A percentile compares a stretch with the other conserved stretches of the same genome.
These are phyloP conservation scores for Pempheris klunzingeri DNA, from an alignment of 2,797 vertebrate species.

Conservation along the genomic window DNA sequence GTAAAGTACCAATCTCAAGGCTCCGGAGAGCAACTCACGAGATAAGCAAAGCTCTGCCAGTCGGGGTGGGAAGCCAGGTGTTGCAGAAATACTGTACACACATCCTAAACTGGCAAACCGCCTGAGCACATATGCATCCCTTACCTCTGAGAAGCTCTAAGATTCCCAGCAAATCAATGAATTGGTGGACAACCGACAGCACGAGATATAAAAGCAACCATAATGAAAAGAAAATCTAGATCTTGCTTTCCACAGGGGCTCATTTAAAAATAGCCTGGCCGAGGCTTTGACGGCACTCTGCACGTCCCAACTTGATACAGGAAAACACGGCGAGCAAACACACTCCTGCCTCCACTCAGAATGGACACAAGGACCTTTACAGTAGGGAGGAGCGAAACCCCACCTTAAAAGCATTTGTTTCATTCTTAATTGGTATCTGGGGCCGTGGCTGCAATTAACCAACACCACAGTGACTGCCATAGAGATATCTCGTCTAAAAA, in stretches of 20 bases:
- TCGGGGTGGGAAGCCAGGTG: slow-evolving; percentile 39
- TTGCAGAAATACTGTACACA: slow-evolving; percentile 47
- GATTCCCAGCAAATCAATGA: slow-evolving; percentile 80
- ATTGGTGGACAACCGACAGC: slow-evolving; percentile 75
- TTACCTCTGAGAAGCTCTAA: slow-evolving; percentile 84
- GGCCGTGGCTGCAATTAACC: slow-evolving; percentile 86
- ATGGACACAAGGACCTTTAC: slow-evolving; percentile 71
- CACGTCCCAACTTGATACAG: slow-evolving; percentile 77
- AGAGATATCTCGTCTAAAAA: slow-evolving; percentile 88
- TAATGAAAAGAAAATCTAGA: slow-evolving; percentile 77
- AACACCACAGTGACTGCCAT: slow-evolving; percentile 84
- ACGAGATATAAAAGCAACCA: slow-evolving; percentile 70
- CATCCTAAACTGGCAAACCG: slow-evolving; percentile 46
- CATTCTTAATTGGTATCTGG: slow-evolving; percentile 90
- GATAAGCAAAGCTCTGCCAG: slow-evolving; percentile 39
- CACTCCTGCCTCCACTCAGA: slow-evolving; percentile 64
- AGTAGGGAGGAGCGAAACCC: slow-evolving; percentile 75
- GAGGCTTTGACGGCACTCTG: slow-evolving; percentile 78
- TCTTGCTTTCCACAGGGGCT: slow-evolving; percentile 79
- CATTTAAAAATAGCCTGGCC: slow-evolving; percentile 83
- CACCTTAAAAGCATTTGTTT: slow-evolving; percentile 88
- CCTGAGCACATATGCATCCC: slow-evolving; percentile 59
- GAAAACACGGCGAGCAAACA: slow-evolving; percentile 71
- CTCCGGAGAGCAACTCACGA: slow-evolving; percentile 45
- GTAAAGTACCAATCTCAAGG: slow-evolving; percentile 35